Conservation (phyloP, 2,888 invertebrate genomes). For the Flexamia atlantica region DNA sequence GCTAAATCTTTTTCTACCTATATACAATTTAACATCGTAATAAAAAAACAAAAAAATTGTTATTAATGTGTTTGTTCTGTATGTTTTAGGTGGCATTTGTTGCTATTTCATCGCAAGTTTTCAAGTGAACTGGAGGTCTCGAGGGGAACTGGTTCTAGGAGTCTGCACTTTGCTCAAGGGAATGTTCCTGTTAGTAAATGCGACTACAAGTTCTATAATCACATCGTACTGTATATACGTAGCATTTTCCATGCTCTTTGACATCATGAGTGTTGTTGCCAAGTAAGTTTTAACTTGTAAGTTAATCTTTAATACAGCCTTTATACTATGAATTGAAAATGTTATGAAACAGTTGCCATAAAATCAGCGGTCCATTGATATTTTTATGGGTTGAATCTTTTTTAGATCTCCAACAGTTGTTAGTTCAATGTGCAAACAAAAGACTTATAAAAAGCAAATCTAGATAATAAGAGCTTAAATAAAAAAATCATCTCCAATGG, state of each 20-base stretch:
- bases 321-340: not conserved
- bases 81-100: slow-evolving; percentile 14
- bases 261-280: slow-evolving; percentile 38
- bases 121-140: slow-evolving; percentile 9
- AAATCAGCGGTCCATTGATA: no score
- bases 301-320: not conserved
- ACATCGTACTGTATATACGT: slow-evolving; percentile 32
- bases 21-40: not conserved
- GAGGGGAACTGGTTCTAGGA: slow-evolving; percentile 15
- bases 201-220: slow-evolving; percentile 10
- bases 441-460: no score
- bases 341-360: no score
- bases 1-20: not conserved
- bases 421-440: no score
- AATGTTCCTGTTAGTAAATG: slow-evolving; percentile 7
- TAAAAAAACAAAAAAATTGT: not conserved
- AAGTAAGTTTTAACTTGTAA: slow-evolving; percentile 43
- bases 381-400: no score
- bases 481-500: no score
- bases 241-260: slow-evolving; percentile 6
- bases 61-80: not conserved
- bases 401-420: no score
- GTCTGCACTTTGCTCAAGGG: slow-evolving; percentile 40
- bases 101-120: slow-evolving; percentile 30
- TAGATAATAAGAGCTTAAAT: no score